Conservation (phyloP, 1,140 invertebrate genomes). For the Melitaea cinxia region DNA sequence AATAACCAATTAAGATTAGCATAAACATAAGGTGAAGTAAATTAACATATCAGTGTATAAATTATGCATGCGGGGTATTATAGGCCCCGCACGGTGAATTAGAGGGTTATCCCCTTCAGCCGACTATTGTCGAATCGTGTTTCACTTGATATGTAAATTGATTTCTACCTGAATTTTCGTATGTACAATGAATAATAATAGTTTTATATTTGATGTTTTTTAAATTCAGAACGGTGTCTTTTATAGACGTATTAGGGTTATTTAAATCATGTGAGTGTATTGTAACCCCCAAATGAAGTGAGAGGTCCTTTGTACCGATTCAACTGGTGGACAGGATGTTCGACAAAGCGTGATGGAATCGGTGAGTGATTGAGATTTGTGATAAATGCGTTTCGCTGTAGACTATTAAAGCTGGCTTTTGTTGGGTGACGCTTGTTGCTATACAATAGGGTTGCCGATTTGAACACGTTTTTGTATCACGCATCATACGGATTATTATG, state of each 20-base stretch:
- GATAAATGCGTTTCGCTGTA: constrained; percentile 28
- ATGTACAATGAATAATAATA: constrained; percentile 12
- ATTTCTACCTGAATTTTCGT: constrained; percentile 45
- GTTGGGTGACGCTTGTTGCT: constrained; percentile 29
- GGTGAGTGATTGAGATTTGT: constrained; percentile 30
- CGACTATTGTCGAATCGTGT: constrained; percentile 44
- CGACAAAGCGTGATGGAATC: constrained; percentile 34
- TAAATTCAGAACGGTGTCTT: constrained; percentile 10
- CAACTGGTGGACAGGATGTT: constrained; percentile 20
- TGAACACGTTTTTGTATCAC: not conserved
- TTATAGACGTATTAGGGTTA: constrained; percentile 30
- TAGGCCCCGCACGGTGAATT: constrained; percentile 57
- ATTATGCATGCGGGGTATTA: constrained; percentile 68
- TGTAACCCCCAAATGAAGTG: constrained; percentile 50
- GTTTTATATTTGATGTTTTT: constrained; percentile 19
- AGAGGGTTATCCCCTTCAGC: constrained; percentile 56
- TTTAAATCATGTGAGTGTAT: constrained; percentile 26
- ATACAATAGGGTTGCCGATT: constrained; percentile 26
- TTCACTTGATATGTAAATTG: constrained; percentile 58
- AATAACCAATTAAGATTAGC: constrained; percentile 80
- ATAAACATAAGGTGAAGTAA: constrained; percentile 76
- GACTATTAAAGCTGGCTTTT: constrained; percentile 40
- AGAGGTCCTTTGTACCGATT: constrained; percentile 35
- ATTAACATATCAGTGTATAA: constrained; percentile 76
- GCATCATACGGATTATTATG: not conserved